These are phyloP conservation scores for Decapterus maruadsi DNA, from an alignment of 2,797 vertebrate species.

Conservation along the genomic window DNA sequence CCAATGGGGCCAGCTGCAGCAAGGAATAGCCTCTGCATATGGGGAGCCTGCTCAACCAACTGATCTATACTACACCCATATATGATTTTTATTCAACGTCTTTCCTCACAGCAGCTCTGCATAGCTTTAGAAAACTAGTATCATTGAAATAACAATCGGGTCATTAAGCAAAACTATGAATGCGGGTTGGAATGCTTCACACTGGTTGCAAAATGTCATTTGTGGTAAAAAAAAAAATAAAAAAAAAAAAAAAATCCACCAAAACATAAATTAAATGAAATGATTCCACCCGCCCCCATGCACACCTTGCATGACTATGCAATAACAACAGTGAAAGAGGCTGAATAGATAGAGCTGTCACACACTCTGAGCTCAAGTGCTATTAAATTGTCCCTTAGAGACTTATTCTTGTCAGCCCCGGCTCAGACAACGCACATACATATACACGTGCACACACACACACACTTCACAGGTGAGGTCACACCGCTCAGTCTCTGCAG, in stretches of 20 bases:
- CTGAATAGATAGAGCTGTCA: slow-evolving; percentile 47
- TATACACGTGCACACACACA: slow-evolving; percentile 23
- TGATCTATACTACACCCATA: too few species aligned
- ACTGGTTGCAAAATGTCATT: background rate
- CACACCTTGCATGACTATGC: slow-evolving; percentile 46
- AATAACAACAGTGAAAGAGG: slow-evolving; percentile 34
- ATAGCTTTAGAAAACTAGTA: background rate
- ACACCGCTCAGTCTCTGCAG: slow-evolving; percentile 51
- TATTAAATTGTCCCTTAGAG: slow-evolving; percentile 53
- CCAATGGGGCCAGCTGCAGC: too few species aligned
- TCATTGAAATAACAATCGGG: background rate
- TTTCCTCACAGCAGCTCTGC: background rate
- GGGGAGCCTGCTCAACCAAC: too few species aligned
- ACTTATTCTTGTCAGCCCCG: slow-evolving; percentile 43
- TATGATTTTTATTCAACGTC: background rate
- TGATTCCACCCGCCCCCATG: background rate
- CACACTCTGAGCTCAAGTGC: slow-evolving; percentile 36
- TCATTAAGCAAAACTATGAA: background rate
- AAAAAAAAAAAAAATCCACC: background rate
- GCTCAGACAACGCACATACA: slow-evolving; percentile 40
- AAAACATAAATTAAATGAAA: background rate
- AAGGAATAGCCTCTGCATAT: too few species aligned
- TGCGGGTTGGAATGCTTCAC: background rate
- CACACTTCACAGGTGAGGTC: slow-evolving; percentile 40
- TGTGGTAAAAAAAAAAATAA: background rate